phyloP scores from a whole-genome alignment of 2,888 invertebrate species.

The Ophioninae sp. region DNA sequence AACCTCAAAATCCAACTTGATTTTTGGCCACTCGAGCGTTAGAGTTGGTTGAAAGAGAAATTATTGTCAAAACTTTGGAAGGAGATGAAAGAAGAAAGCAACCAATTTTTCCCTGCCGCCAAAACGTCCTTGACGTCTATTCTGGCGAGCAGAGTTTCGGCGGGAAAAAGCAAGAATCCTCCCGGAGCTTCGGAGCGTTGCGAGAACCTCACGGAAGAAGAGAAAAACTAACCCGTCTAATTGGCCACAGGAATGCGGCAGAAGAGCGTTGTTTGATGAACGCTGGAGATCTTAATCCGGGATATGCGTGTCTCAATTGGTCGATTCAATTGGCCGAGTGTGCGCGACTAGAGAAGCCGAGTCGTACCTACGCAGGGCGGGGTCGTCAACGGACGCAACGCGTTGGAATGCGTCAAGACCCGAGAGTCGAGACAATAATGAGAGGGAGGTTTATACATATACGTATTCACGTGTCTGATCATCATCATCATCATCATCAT shows the following conservation, averaged over 20 bases:
- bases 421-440: slow-evolving; percentile 56
- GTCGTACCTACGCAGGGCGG: slow-evolving; percentile 54
- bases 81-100: not conserved
- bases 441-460: not conserved
- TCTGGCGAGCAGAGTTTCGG: no score
- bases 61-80: not conserved
- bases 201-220: not conserved
- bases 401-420: slow-evolving; percentile 60
- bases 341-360: slow-evolving; percentile 40
- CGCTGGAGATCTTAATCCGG: slow-evolving; percentile 27
- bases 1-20: not conserved
- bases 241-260: slow-evolving; percentile 38
- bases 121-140: no score
- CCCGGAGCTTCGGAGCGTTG: not conserved
- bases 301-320: slow-evolving; percentile 50
- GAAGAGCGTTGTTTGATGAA: slow-evolving; percentile 29
- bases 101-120: no score
- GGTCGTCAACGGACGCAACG: slow-evolving; percentile 60
- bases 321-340: slow-evolving; percentile 55
- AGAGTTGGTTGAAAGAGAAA: not conserved
- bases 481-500: no score
- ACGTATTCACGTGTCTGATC: not conserved
- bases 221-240: not conserved
- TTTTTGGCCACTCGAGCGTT: not conserved
- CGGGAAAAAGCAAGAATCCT: not conserved